These are phyloP conservation scores for Paedocypris sp. DNA, from an alignment of 2,113 vertebrate species.

Conservation along the genomic window DNA sequence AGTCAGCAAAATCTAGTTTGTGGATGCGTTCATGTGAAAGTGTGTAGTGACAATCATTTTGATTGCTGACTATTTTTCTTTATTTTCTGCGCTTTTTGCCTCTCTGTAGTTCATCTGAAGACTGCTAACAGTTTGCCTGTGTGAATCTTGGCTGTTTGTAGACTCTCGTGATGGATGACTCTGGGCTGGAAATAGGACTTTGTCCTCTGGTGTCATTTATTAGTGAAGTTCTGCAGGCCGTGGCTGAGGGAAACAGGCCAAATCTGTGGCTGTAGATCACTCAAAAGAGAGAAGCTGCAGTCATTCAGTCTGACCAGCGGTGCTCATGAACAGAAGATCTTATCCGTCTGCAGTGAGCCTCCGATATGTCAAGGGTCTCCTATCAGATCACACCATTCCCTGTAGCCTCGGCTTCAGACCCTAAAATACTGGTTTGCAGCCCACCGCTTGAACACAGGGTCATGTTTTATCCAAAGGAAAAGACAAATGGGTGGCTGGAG, in stretches of 20 bases:
- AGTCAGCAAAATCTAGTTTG: too few relatives aligned
- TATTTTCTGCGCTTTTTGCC: too few relatives aligned
- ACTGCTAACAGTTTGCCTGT: slow-evolving; percentile 58
- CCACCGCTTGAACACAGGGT: background rate
- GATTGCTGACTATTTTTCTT: slow-evolving; percentile 37
- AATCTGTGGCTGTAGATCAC: slow-evolving; percentile 53
- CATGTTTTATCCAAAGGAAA: background rate
- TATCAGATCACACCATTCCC: background rate
- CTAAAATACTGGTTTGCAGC: background rate
- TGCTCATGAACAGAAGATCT: slow-evolving; percentile 22
- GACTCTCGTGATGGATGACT: slow-evolving; percentile 62
- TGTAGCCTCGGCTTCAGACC: background rate
- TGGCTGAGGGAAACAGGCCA: slow-evolving; percentile 55
- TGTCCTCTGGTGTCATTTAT: slow-evolving; percentile 68
- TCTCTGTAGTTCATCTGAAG: slow-evolving; percentile 7
- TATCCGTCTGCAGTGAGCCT: background rate
- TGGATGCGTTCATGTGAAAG: too few relatives aligned
- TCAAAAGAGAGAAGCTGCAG: slow-evolving; percentile 49
- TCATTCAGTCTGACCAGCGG: slow-evolving; percentile 21
- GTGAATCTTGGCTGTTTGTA: slow-evolving; percentile 58
- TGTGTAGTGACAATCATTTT: background rate
- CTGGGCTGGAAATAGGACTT: slow-evolving; percentile 63
- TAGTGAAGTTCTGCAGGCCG: slow-evolving; percentile 43
- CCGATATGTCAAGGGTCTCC: background rate
- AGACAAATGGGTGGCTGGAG: background rate